A percentile compares a stretch with the other conserved stretches of the same genome.
phyloP scores from a whole-genome alignment of 2,888 invertebrate genomes.

The Plutella xylostella region DNA sequence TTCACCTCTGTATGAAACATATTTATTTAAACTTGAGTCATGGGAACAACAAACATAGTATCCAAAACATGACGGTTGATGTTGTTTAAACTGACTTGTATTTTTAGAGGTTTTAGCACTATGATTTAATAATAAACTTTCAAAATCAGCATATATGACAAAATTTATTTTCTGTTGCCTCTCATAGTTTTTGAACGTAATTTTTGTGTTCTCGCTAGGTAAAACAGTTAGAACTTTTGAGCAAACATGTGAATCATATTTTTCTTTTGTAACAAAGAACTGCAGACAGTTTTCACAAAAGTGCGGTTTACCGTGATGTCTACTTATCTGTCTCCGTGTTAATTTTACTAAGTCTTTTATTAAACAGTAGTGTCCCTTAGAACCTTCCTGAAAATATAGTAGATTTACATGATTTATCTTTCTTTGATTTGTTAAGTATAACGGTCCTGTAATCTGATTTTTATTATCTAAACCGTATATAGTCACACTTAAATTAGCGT shows the following conservation, averaged over 20 bases:
- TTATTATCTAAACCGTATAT: too few species aligned
- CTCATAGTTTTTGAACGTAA: not conserved
- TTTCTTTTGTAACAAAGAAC: not conserved
- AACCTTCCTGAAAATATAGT: too few species aligned
- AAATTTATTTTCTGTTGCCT: not conserved
- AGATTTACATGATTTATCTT: too few species aligned
- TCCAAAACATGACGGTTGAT: constrained; percentile 1
- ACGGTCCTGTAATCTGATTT: too few species aligned
- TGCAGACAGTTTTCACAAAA: not conserved
- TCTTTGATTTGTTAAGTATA: too few species aligned
- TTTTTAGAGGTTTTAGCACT: not conserved
- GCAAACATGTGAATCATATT: not conserved
- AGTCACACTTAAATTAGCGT: too few species aligned
- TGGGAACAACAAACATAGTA: constrained; percentile 7
- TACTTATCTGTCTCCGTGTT: not conserved
- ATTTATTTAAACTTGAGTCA: constrained; percentile 6
- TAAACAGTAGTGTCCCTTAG: too few species aligned
- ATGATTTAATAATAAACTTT: not conserved
- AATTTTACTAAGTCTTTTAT: too few species aligned
- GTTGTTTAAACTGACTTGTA: not conserved
- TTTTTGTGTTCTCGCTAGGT: not conserved
- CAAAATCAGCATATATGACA: not conserved
- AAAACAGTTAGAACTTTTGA: not conserved
- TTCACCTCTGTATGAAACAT: constrained; percentile 11
- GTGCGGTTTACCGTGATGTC: not conserved